Conservation (phyloP, 1,140 invertebrate genomes). For the Lasioglossum albipes region DNA sequence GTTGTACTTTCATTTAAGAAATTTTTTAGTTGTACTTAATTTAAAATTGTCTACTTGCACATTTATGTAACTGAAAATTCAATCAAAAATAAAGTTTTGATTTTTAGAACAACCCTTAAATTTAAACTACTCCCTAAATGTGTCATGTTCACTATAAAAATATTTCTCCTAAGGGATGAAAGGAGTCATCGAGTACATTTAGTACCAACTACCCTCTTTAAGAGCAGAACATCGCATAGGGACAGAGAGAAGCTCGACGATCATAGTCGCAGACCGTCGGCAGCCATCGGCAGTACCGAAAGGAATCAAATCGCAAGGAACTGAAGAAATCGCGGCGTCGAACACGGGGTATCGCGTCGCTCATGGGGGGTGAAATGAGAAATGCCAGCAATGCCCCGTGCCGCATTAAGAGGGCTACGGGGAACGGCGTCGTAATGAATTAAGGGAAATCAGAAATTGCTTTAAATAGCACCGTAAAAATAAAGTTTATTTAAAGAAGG, state of each 20-base stretch:
- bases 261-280: neutral
- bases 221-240: no score
- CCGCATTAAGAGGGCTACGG: slow-evolving; percentile 75
- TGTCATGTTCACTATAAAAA: no score
- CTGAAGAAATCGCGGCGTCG: slow-evolving; percentile 44
- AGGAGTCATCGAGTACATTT: no score
- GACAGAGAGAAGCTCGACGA: neutral
- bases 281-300: neutral
- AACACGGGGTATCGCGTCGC: slow-evolving; percentile 37
- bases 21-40: no score
- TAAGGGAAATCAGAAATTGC: slow-evolving; percentile 80
- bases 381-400: slow-evolving; percentile 65
- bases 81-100: no score
- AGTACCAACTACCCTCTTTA: no score
- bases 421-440: slow-evolving; percentile 77
- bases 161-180: no score
- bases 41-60: no score
- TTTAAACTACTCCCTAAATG: no score
- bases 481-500: slow-evolving; percentile 74
- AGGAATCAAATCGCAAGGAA: slow-evolving; percentile 39
- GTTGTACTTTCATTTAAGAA: no score
- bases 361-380: slow-evolving; percentile 57
- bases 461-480: slow-evolving; percentile 79
- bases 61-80: no score
- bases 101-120: no score